phyloP scores from a whole-genome alignment of 2,888 invertebrate genomes.

The Parnassius smintheus region DNA sequence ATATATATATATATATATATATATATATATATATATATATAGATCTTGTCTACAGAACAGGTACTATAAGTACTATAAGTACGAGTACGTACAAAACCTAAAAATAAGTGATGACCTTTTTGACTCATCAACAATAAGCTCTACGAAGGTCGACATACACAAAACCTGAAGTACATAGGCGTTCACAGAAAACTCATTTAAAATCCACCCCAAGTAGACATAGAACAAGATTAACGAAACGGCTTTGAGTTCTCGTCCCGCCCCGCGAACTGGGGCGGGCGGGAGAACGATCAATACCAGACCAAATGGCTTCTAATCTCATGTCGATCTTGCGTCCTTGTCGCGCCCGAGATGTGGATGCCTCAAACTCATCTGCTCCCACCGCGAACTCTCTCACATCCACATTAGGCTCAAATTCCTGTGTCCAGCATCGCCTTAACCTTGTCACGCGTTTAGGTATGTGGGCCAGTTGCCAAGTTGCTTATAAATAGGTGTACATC shows the following conservation, averaged over 20 bases:
- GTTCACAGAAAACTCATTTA: constrained; percentile 31
- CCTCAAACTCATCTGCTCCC: constrained; percentile 30
- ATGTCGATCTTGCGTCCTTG: constrained; percentile 65
- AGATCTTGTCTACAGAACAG: too few species aligned
- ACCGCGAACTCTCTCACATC: constrained; percentile 7
- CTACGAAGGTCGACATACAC: constrained; percentile 4
- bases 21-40: too few species aligned
- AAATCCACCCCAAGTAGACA: constrained; percentile 60
- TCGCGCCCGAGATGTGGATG: constrained; percentile 46
- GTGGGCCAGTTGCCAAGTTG: constrained; percentile 27
- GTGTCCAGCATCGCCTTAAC: constrained; percentile 6
- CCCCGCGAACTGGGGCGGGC: constrained; percentile 31
- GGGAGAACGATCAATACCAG: constrained; percentile 43
- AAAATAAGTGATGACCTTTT: constrained; percentile 1
- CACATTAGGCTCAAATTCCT: constrained; percentile 18
- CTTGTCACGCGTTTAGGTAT: constrained; percentile 25
- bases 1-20: too few species aligned
- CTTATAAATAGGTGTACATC: constrained; percentile 26
- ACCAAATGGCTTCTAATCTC: constrained; percentile 68
- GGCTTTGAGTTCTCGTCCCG: constrained; percentile 43
- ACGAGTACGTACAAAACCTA: too few species aligned
- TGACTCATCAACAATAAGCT: constrained; percentile 7
- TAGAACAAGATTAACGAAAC: constrained; percentile 66
- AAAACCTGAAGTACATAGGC: constrained; percentile 20
- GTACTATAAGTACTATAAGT: too few species aligned